Evolutionary conservation across 2,113 vertebrate genomes (phyloP).

Genomic region (Tachuris rubrigastra): DNA sequence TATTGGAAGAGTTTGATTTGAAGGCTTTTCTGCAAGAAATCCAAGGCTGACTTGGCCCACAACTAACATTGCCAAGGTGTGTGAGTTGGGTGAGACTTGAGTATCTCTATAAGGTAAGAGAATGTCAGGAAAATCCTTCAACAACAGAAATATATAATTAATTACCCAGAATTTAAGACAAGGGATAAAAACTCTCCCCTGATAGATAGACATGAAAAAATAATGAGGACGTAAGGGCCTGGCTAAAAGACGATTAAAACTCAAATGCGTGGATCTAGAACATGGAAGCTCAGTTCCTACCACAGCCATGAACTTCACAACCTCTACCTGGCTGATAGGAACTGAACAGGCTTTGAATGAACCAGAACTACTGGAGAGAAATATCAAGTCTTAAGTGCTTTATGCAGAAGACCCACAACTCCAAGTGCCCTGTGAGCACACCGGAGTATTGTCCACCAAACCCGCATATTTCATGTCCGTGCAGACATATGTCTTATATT

Average conservation of each 20-base stretch:
- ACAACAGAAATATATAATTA: neutral
- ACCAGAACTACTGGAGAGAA: neutral
- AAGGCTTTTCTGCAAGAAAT: neutral
- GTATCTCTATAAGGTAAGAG: neutral
- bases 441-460: accelerated
- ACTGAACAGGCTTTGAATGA: neutral
- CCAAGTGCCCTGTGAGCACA: neutral
- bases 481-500: neutral
- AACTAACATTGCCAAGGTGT: neutral
- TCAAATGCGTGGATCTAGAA: neutral
- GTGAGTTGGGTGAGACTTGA: neutral
- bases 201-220: neutral
- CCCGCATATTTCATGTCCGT: neutral
- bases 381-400: neutral
- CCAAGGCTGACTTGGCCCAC: neutral
- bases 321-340: neutral
- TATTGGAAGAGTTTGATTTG: neutral
- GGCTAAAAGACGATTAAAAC: neutral
- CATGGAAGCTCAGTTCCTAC: neutral
- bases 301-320: neutral
- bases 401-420: neutral
- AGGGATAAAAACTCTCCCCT: neutral
- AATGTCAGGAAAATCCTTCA: neutral
- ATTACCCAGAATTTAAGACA: neutral
- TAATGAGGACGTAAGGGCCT: neutral